Conservation (phyloP, 2,888 invertebrate genomes). For the Tetanocera ferruginea region DNA sequence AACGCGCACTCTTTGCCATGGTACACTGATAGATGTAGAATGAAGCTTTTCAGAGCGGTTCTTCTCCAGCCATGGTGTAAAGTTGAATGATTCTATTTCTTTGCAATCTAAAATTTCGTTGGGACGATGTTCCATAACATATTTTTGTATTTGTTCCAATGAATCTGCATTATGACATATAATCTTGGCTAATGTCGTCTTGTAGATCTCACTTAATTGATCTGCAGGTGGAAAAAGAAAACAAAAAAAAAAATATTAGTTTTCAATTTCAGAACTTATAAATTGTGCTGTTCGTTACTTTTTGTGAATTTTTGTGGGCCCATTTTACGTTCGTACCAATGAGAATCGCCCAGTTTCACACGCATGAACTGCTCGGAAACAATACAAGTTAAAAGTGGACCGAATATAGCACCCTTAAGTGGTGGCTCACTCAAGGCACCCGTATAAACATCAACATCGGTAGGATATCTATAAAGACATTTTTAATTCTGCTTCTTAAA, state of each 20-base stretch:
- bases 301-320: constrained; percentile 77
- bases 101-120: constrained; percentile 77
- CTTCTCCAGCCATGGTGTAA: constrained; percentile 72
- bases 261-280: constrained; percentile 14
- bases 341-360: constrained; percentile 85
- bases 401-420: constrained; percentile 79
- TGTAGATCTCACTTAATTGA: constrained; percentile 86
- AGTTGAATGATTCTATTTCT: constrained; percentile 74
- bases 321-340: constrained; percentile 87
- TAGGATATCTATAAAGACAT: constrained; percentile 72
- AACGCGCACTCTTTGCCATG: constrained; percentile 53
- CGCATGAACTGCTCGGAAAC: constrained; percentile 88
- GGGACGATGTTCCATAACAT: constrained; percentile 79
- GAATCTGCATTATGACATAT: constrained; percentile 84
- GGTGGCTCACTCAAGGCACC: constrained; percentile 88
- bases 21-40: constrained; percentile 49
- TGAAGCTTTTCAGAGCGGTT: constrained; percentile 48
- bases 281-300: constrained; percentile 71
- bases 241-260: neutral
- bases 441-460: constrained; percentile 90
- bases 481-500: neutral
- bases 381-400: constrained; percentile 87
- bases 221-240: constrained; percentile 66
- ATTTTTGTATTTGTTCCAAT: constrained; percentile 75
- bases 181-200: constrained; percentile 79